phyloP scores from a whole-genome alignment of 2,797 vertebrate genomes.

The Erethizon dorsatum region DNA sequence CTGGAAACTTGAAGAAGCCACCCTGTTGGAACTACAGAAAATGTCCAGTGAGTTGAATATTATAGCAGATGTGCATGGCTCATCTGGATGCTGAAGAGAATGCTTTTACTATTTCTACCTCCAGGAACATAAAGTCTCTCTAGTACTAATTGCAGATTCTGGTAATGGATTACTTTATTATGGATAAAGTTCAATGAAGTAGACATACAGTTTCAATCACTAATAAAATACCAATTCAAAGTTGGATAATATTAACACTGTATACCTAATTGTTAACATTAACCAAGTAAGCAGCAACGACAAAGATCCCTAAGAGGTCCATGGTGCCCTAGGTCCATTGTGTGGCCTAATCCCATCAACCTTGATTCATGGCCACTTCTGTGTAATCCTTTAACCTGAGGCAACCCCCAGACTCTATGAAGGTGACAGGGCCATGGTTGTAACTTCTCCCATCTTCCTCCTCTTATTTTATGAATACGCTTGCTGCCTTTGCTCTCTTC shows the following conservation, averaged over 20 bases:
- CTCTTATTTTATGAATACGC: not conserved
- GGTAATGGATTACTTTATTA: not conserved
- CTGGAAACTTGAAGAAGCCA: not conserved
- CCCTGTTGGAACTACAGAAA: not conserved
- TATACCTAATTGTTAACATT: not conserved
- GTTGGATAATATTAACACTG: not conserved
- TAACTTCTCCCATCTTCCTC: not conserved
- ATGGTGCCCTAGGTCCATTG: not conserved
- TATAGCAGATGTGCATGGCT: not conserved
- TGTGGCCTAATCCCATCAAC: not conserved
- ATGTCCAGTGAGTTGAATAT: not conserved
- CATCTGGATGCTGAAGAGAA: not conserved
- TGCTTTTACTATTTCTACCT: not conserved
- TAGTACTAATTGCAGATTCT: not conserved
- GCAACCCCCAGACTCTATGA: not conserved
- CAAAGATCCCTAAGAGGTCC: not conserved
- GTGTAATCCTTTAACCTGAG: not conserved
- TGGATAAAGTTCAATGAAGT: not conserved
- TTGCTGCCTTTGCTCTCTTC: conserved; percentile 44
- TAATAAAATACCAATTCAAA: not conserved
- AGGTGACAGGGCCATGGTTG: not conserved
- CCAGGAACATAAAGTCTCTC: not conserved
- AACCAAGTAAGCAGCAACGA: not conserved
- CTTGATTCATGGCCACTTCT: not conserved
- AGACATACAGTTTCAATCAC: not conserved